Base-by-base conservation (phyloP, 2,113 vertebrate genomes). In the Parus major region DNA sequence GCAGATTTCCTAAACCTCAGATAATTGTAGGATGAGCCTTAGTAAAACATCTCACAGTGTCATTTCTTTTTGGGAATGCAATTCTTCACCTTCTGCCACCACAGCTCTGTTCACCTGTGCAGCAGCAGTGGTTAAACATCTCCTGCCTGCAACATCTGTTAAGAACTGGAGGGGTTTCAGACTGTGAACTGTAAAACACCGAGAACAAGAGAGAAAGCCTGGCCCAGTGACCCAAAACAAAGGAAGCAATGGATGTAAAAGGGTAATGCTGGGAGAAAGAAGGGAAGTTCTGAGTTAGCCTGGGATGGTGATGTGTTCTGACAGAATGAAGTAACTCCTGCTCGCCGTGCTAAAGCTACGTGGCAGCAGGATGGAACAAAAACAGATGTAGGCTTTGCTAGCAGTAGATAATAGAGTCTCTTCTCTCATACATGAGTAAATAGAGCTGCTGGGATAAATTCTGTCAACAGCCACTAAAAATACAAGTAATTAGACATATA, bases 251-350 rank as follows among this genome's bases (percentile, higher is more conserved):
- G 94, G 73, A 93, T 73, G 90, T 11, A 77, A 96, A 96, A 95
- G 88, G 85, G 88, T 68, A 94, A 81, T 46, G 85, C 95, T 95
- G 66, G 83, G 85, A 89, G 95, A 91, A 86, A 89, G 81, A 92
- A 85, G 73, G 82, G 92, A 94, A 96, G 94, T 96, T 98, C 95
- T 97, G 93, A 97, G 93, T 97, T 96, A 96, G 83, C 84, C 91
- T 53, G 84, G 86, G 94, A 97, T 96, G 97, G 86, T 97, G 75
- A 98, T 98, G 91, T 95, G 96, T 97, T 98, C 97, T 98, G 98
- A 98, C 98, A 98, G 97, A 89, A 95, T 89, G 96, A 97, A 98
- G 95, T 93, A 97, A 96, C 97, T 97, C 97, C 95, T 95, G 72
- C 96, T 92, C 7, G 0, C 89, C 31, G 12, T 55, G 80, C 82